Conservation (phyloP, 2,113 vertebrate genomes). For the Peucedramus taeniatus region DNA sequence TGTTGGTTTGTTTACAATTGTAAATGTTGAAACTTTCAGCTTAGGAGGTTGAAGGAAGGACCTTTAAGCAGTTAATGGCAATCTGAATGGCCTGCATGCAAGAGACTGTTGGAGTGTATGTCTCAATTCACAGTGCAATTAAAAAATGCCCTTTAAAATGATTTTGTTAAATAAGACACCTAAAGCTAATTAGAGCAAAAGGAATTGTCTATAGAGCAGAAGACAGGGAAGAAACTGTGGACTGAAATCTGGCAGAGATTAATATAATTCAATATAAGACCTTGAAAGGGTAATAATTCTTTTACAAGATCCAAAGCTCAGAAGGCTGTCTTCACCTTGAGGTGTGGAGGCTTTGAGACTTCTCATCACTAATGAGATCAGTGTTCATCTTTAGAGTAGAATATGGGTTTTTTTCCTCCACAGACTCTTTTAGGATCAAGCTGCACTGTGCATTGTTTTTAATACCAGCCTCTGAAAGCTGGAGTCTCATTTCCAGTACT, state of each 20-base stretch:
- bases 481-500: not conserved
- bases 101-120: not conserved
- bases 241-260: not conserved
- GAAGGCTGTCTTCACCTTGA: not conserved
- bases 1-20: not conserved
- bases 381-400: not conserved
- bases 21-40: not conserved
- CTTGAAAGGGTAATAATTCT: not conserved
- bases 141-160: not conserved
- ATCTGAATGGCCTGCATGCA: not conserved
- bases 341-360: not conserved
- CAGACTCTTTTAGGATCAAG: not conserved
- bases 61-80: not conserved
- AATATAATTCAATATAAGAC: not conserved
- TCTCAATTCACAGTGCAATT: not conserved
- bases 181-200: conserved; percentile 36
- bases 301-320: not conserved
- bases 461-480: not conserved
- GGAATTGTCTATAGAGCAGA: not conserved
- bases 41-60: not conserved
- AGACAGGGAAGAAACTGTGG: not conserved
- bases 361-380: not conserved
- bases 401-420: not conserved
- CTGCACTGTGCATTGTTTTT: not conserved
- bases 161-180: conserved; percentile 9